Evolutionary conservation across 2,113 vertebrate genomes (phyloP).

Genomic region (Hippolais icterina): DNA sequence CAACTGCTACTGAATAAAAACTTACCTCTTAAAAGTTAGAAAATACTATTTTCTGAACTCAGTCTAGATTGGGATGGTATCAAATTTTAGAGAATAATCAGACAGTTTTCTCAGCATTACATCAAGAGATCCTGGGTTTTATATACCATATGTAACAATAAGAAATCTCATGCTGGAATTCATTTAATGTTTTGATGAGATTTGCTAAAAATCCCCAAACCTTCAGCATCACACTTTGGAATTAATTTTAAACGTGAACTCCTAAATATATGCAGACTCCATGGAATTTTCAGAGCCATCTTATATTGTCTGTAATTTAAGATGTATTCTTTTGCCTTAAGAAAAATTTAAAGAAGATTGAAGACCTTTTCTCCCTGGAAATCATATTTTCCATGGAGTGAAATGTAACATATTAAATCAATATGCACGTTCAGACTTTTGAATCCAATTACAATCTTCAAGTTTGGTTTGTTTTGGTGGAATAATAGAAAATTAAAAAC

Average conservation of each 20-base stretch:
- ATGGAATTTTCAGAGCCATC: background rate
- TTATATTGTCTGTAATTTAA: background rate
- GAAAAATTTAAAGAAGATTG: background rate
- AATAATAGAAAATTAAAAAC: background rate
- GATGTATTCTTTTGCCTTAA: background rate
- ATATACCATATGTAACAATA: background rate
- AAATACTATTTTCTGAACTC: background rate
- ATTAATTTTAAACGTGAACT: background rate
- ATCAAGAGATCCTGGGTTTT: background rate
- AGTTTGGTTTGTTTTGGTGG: background rate
- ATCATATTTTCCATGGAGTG: background rate
- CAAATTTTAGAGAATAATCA: background rate
- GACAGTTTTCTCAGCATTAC: background rate
- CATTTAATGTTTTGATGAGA: background rate
- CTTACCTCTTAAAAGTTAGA: background rate
- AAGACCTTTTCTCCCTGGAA: background rate
- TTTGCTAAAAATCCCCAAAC: background rate
- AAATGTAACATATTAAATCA: background rate
- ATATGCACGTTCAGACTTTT: background rate
- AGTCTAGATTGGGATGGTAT: background rate
- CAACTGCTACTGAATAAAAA: background rate
- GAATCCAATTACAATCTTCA: constrained; percentile 19
- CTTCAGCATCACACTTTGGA: background rate
- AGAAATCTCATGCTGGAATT: background rate
- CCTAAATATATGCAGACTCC: background rate